Percentiles rank a stretch among this genome's conserved stretches.
Conservation (phyloP, 2,888 invertebrate genomes). For the Plebejus argus region DNA sequence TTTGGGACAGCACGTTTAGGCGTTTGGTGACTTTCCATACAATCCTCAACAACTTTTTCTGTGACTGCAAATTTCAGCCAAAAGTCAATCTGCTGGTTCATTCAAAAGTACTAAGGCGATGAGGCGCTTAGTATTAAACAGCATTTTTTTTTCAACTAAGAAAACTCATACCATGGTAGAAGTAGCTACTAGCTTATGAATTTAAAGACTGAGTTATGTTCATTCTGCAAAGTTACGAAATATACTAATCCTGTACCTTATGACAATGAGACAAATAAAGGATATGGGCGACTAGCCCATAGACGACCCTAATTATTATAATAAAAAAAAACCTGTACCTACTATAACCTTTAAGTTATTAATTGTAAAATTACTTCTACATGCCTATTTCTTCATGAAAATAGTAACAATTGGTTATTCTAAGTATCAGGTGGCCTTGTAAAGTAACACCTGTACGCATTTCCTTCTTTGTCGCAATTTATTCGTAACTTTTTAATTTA, state of each 20-base stretch:
- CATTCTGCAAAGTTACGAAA: too few relatives aligned
- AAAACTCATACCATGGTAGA: too few relatives aligned
- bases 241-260: neutral
- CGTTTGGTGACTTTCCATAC: neutral
- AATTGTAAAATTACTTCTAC: neutral
- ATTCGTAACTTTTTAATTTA: constrained; percentile 16
- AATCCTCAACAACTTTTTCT: neutral
- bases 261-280: too few relatives aligned
- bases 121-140: too few relatives aligned
- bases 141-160: too few relatives aligned
- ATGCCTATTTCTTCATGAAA: neutral
- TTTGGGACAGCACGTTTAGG: neutral
- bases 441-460: constrained; percentile 1
- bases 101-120: too few relatives aligned
- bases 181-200: too few relatives aligned
- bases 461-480: neutral
- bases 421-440: constrained; percentile 21
- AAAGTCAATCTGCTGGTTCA: too few relatives aligned
- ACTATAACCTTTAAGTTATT: neutral
- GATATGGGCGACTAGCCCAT: too few relatives aligned
- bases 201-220: too few relatives aligned
- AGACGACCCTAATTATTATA: too few relatives aligned
- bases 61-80: neutral
- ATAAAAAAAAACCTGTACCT: too few relatives aligned
- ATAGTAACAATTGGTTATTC: neutral